Evolutionary conservation across 2,888 invertebrate genomes (phyloP).

Genomic region (Embidobia sp.): DNA sequence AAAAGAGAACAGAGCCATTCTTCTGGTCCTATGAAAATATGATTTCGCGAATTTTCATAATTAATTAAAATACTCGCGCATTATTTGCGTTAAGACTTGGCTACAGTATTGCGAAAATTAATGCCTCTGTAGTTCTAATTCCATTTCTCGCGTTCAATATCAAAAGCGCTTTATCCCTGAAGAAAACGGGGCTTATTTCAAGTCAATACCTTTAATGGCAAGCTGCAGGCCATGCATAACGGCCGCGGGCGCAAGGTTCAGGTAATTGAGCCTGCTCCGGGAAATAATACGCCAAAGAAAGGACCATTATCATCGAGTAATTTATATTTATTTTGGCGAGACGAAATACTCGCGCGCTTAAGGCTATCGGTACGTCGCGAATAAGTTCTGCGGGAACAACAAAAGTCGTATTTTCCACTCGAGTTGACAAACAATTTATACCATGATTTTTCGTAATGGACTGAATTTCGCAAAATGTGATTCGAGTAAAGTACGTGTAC

Average conservation of each 20-base stretch:
- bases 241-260: conserved; percentile 48
- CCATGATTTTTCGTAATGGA: conserved; percentile 25
- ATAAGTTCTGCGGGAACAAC: neutral
- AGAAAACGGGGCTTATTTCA: conserved; percentile 58
- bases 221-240: conserved; percentile 55
- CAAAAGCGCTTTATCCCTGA: conserved; percentile 50
- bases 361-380: conserved; percentile 8
- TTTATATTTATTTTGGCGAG: conserved; percentile 52
- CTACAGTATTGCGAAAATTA: conserved; percentile 35
- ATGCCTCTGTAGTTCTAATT: conserved; percentile 38
- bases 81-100: conserved; percentile 31
- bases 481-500: too few species aligned
- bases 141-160: conserved; percentile 53
- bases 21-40: neutral
- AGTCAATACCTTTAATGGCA: conserved; percentile 60
- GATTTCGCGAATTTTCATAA: conserved; percentile 26
- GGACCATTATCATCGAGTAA: conserved; percentile 43
- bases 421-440: conserved; percentile 20
- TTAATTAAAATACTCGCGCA: conserved; percentile 37
- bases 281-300: conserved; percentile 52
- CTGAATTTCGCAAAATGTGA: conserved; percentile 9
- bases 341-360: conserved; percentile 19
- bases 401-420: conserved; percentile 12
- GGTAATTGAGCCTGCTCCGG: conserved; percentile 51
- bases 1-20: too few species aligned